These are phyloP conservation scores for Anomalospiza imberbis DNA, from an alignment of 2,797 vertebrate genomes.

Conservation along the genomic window DNA sequence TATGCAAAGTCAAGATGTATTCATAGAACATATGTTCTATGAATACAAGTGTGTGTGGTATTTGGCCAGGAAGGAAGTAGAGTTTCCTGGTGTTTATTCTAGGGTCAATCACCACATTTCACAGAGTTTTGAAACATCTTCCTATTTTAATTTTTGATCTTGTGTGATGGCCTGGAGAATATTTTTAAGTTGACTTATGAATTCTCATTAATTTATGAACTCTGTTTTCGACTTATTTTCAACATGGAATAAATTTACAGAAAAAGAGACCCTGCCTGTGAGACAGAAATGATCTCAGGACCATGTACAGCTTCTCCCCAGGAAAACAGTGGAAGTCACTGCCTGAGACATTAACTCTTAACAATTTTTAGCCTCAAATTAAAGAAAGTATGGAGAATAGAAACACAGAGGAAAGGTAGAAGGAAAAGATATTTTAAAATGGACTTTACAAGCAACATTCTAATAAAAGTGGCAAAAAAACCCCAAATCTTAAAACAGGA, in stretches of 20 bases:
- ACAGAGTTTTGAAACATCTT: background rate
- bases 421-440: background rate
- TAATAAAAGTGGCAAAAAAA: background rate
- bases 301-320: background rate
- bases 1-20: background rate
- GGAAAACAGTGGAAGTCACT: background rate
- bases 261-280: background rate
- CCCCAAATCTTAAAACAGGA: background rate
- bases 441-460: background rate
- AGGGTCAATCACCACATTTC: background rate
- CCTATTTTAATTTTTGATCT: background rate
- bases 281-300: background rate
- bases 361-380: background rate
- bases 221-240: background rate
- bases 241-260: background rate
- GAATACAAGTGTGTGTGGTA: background rate
- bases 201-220: background rate
- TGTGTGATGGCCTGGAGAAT: background rate
- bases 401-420: background rate
- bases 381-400: background rate
- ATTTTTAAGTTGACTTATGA: background rate
- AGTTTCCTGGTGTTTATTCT: background rate
- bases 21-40: background rate
- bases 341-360: background rate
- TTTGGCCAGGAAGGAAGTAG: background rate